These are phyloP conservation scores for Rhaphigaster nebulosa DNA, from an alignment of 2,888 invertebrate genomes.

Conservation along the genomic window DNA sequence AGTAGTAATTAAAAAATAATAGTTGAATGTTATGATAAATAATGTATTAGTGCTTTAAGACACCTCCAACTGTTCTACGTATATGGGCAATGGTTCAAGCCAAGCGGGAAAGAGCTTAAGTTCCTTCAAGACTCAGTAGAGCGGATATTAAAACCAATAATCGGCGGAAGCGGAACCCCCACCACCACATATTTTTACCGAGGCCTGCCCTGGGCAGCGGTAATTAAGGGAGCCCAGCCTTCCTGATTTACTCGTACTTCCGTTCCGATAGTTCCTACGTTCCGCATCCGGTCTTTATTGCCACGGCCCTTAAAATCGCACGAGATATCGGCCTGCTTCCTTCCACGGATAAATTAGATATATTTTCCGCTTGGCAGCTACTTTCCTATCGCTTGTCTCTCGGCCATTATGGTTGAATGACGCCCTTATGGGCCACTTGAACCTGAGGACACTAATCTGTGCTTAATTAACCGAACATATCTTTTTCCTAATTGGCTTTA, in stretches of 20 bases:
- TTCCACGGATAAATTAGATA: constrained; percentile 30
- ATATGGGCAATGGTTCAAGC: neutral
- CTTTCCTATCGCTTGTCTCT: constrained; percentile 31
- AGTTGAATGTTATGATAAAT: neutral
- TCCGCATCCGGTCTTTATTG: constrained; percentile 49
- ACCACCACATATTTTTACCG: constrained; percentile 40
- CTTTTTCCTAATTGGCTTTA: neutral
- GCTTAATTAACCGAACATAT: neutral
- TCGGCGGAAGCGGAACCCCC: constrained; percentile 41
- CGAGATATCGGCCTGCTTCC: constrained; percentile 10
- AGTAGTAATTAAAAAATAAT: neutral
- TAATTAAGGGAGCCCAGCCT: constrained; percentile 36
- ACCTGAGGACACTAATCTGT: neutral
- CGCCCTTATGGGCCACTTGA: neutral
- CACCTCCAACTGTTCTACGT: neutral
- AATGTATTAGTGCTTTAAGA: neutral
- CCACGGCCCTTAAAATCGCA: constrained; percentile 41
- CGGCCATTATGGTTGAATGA: constrained; percentile 30
- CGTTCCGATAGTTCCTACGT: constrained; percentile 50
- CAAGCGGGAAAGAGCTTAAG: neutral
- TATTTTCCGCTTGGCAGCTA: constrained; percentile 30
- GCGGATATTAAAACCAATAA: constrained; percentile 50
- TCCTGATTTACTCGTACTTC: constrained; percentile 43
- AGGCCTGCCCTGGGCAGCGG: constrained; percentile 44
- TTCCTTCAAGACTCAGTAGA: constrained; percentile 1